Evolutionary conservation across 2,888 invertebrate genomes (phyloP), one percentile per base, ranked within the genome.

Genomic region (Eilema depressum): DNA sequence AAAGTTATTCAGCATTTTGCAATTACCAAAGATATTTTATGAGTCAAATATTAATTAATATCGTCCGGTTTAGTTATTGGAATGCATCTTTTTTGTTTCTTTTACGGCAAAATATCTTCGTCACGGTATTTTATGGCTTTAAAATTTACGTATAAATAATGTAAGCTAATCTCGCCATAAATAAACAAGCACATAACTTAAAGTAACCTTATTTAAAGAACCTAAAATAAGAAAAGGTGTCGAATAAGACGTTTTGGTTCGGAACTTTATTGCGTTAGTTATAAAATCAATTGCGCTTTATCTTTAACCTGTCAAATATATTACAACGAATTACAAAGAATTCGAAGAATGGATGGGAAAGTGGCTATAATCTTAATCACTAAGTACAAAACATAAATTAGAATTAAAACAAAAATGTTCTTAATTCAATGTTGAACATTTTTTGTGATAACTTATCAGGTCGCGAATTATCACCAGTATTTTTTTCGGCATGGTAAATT

Each of bases 181-280:
- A 70, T 73, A 76, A 80, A 79, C 75, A 79, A 79, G 71, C 63
- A 63, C 47, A 68, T 79, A 79, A 80, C 62, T 68, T 74, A 75
- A 75, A 73, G 41, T 74, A 63, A 70, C 64, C 70, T 66, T 41
- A 66, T 78, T 71, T 69, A 71, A 74, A 76, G 61, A 28, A 56
- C 37, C n/a, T 61, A 25, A 69, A 63, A 68, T 65, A 69, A 63
- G 64, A 80, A 70, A 74, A 76, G 63, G 79, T 75, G 79, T 76
- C 66, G 79, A 71, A 74, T 61, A 61, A 66, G 66, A 68, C 37
- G 69, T 74, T 71, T 68, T 66, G 63, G 65, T 75, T 68, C 37
- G 56, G 28, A 68, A 66, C 33, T 66, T 66, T 60, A 61, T 74
- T 63, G 66, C 28, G 63, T 73, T 75, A 64, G 33, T 37, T 17